Base-by-base conservation (phyloP, 2,888 invertebrate genomes). In the Tipula confusa region DNA sequence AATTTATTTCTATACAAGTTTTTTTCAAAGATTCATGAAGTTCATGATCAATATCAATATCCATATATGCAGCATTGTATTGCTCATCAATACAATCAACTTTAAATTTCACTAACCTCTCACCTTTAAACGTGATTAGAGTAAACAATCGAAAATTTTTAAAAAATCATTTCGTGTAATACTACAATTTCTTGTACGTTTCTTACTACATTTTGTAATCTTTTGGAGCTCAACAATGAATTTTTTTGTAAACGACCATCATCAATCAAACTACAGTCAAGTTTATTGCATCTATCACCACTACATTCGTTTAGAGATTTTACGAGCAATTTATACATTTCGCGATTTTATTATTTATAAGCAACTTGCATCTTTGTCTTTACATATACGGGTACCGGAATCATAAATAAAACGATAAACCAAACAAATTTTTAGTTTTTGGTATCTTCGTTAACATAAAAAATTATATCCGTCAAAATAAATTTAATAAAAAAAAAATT, bases 401-500 rank as follows among this genome's bases (percentile, higher is more conserved):
- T n/a, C 13, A 43, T 43, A 43, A 43, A 43, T 43, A 15, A 15
- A n/a, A 15, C n/a, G 13, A 43, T 43, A 43, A 43, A 43, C 43
- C n/a, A n/a, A 43, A 43, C 43, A n/a, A n/a, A n/a, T n/a, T n/a
- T n/a, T n/a, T n/a, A n/a, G n/a, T n/a, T n/a, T 15, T 4, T 43
- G 43, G 31, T 31, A 31, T 5, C 4, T 31, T 31, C 7, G 3
- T 31, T 5, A 31, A 31, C 15, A 43, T 64, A 24, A 24, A 24
- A 24, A 64, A 64, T n/a, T n/a, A n/a, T n/a, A 43, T 43, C 64
- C 24, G 24, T 64, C 64, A 64, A 64, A 64, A 64, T 64, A 64
- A 64, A 64, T 64, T 64, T n/a, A n/a, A n/a, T n/a, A n/a, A n/a
- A n/a, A n/a, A 64, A 64, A 64, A 64, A 64, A 15, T 64, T 64